Evolutionary conservation across 2,797 vertebrate genomes (phyloP), one percentile per base, ranked within the genome.

Genomic region (Centropyge bicolor): DNA sequence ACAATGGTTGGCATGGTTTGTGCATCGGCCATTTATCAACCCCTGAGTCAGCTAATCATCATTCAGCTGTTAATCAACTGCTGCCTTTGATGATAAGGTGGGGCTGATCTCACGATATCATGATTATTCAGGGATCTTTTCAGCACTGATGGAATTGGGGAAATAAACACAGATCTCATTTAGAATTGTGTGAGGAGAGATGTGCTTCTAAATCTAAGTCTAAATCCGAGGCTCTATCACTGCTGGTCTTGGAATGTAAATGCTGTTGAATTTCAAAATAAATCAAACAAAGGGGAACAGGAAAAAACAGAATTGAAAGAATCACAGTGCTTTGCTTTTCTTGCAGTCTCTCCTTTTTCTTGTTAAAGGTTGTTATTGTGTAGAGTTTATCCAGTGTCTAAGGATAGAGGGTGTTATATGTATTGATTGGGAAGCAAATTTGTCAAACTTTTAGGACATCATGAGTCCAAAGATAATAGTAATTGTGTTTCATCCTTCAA

Each of bases 41-140:
- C 70, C 77, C 40, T 49, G n/a, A 52, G 51, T 80, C 76, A 38
- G 41, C 77, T 86, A 64, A 83, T 86, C 73, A 66, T 60, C 4
- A 8, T 77, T 75, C 40, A 43, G 0, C 36, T 38, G 13, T 24
- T 57, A 72, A 82, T 81, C 51, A 82, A 24, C 54, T 40, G 62
- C 24, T 51, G 60, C 36, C 74, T 67, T 76, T 84, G 66, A 77
- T 76, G 63, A 4, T 24, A 0, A 43, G 24, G 22, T 17, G 43
- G 17, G 69, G 14, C 57, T 80, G 38, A 69, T 83, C 63, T 77
- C 56, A 46, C 72, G 35, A 80, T 62, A 16, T 46, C 19, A 27
- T n/a, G 31, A 73, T 64, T 64, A 45, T 69, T 81, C 16, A 38
- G 19, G 51, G 9, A 8, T 41, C 27, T 3, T 22, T 38, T 69